Evolutionary conservation across 1,140 invertebrate genomes (phyloP), one percentile per base, ranked within the genome.

Genomic region (Orussus abietinus): DNA sequence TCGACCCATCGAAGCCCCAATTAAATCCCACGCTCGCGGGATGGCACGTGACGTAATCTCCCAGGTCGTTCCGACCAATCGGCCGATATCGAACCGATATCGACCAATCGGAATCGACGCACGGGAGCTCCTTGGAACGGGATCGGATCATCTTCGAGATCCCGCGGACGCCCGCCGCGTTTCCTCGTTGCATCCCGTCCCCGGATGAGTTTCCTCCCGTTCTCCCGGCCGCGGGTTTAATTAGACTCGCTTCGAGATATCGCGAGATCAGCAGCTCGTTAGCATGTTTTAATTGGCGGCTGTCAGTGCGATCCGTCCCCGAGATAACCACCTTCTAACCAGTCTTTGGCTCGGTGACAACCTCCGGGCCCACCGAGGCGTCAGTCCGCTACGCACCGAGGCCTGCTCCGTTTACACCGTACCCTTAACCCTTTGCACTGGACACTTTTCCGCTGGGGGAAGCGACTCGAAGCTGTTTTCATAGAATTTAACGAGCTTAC

Each of bases 281-380:
- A 70, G 67, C 66, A 69, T 69, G 66, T 70, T 70, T 70, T 70
- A 70, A 70, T 70, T 70, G 67, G 67, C 66, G 67, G 57, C 63
- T 69, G 66, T 68, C 67, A 66, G 66, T 59, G 54, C 67, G 67
- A 71, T 71, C 48, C 46, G 53, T 57, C 48, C 34, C 34, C 37
- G 44, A 50, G 57, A 60, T 60, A 60, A 60, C 45, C 21, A 29
- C 36, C 10, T 15, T 18, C 34, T 20, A 36, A 36, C 13, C 13
- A 20, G 13, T 15, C 12, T n/a, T 25, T 20, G 13, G 11, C 13
- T 19, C 34, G 12, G 13, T 36, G 12, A 36, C 34, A 20, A 36
- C 13, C 11, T n/a, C n/a, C 40, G 32, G 17, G 30, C 40, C 28
- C 10, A 15, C n/a, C 22, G 12, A 3, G n/a, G 30, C 10, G 12